A percentile compares a stretch with the other conserved stretches of the same genome.
These are phyloP conservation scores for Vandiemenella viatica DNA, from an alignment of 2,888 invertebrate genomes.

Conservation along the genomic window DNA sequence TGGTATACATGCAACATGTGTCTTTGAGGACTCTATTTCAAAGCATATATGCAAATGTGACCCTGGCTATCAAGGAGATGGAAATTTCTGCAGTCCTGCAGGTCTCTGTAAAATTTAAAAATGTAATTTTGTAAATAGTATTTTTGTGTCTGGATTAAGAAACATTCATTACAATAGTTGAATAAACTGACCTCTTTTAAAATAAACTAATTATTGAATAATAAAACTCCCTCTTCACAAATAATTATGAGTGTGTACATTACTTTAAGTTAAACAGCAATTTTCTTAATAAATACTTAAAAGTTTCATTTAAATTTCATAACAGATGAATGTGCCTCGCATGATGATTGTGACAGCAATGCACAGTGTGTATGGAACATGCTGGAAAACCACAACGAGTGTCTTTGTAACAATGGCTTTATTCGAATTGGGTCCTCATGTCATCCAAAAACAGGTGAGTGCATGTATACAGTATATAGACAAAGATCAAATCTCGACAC, in stretches of 20 bases:
- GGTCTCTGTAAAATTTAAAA: conserved; percentile 23
- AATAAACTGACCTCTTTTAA: too few species aligned
- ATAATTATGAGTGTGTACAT: too few species aligned
- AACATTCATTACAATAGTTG: too few species aligned
- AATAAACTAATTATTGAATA: too few species aligned
- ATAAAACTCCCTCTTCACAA: too few species aligned
- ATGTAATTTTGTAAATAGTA: neutral
- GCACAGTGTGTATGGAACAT: neutral
- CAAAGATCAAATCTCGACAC: too few species aligned
- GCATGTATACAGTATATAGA: too few species aligned
- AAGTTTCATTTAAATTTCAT: too few species aligned
- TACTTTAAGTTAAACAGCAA: too few species aligned
- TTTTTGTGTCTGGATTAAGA: neutral
- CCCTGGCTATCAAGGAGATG: conserved; percentile 69
- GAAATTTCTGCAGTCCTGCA: conserved; percentile 52
- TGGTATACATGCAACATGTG: conserved; percentile 57
- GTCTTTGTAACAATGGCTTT: neutral
- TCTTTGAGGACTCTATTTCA: conserved; percentile 47
- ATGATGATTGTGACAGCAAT: neutral
- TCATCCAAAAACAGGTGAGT: neutral
- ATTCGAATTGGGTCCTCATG: neutral
- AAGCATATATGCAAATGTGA: conserved; percentile 62
- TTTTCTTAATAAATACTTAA: too few species aligned
- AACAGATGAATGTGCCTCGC: neutral
- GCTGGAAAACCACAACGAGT: neutral